A percentile compares a stretch with the other conserved stretches of the same genome.
phyloP scores from a whole-genome alignment of 2,113 vertebrate species.

The Sorex araneus region DNA sequence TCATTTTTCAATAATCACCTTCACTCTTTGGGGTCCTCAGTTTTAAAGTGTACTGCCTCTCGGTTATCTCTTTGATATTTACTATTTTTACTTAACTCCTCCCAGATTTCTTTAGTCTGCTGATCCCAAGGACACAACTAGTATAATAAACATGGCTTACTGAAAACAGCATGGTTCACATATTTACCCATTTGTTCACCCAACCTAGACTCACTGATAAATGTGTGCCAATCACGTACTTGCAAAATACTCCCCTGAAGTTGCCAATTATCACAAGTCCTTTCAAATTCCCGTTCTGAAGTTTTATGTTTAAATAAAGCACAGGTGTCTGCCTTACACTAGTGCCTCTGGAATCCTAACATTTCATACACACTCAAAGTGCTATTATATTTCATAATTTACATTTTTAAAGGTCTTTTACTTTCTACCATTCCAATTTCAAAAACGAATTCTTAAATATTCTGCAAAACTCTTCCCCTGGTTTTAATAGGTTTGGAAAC shows the following conservation, averaged over 20 bases:
- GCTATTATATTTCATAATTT: constrained; percentile 26
- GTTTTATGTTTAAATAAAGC: constrained; percentile 1
- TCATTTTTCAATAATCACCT: neutral
- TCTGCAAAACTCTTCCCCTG: constrained; percentile 45
- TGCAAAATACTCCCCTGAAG: neutral
- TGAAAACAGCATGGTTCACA: neutral
- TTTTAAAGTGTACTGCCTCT: neutral
- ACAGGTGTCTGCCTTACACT: neutral
- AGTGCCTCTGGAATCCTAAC: neutral
- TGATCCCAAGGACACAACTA: neutral
- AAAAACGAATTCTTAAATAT: neutral
- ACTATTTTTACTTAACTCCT: neutral
- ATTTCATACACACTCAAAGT: neutral
- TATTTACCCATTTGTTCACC: neutral
- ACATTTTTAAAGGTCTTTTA: constrained; percentile 13
- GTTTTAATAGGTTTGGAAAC: constrained; percentile 62
- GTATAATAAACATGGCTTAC: neutral
- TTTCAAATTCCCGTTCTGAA: constrained; percentile 18
- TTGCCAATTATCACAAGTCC: constrained; percentile 29
- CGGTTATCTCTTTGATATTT: neutral
- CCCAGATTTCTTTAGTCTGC: neutral
- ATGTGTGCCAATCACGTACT: neutral
- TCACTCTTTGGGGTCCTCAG: neutral
- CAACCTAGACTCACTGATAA: neutral
- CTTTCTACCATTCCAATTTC: neutral